Base-by-base conservation (phyloP, 1,140 invertebrate genomes). In the Drosophila nannoptera region DNA sequence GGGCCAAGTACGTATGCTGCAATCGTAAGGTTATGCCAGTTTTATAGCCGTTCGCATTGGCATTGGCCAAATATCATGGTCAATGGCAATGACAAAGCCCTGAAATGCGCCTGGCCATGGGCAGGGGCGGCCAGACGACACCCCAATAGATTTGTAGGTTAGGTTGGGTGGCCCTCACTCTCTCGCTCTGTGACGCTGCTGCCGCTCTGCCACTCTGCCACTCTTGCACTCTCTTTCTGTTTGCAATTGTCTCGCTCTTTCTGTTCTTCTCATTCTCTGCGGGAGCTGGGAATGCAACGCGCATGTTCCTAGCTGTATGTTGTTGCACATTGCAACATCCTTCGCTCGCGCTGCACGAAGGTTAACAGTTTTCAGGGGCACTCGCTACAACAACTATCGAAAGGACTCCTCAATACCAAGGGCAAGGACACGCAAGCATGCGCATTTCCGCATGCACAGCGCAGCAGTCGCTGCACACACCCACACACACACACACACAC, bases 371-470 rank as follows among this genome's bases (percentile, higher is more conserved):
- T 87, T 82, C 83, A 87, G 77, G 83, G 83, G 78, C 83, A 87
- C 68, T 59, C 50, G 65, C 52, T 56, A 66, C 40, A 58, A 66
- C 40, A 58, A 60, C 65, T 63, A 32, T 46, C 12, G 12, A 59
- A 46, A 59, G 56, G 54, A 56, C 53, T 69, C 22, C 22, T 22
- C 60, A 43, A 64, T 68, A 81, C 83, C 83, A 87, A 87, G 83
- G 83, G 83, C 83, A 87, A 87, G 83, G 83, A 87, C 83, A 87
- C 83, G 69, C 76, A 87, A 73, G 83, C 83, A 87, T 87, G 83
- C 83, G 83, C 83, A 87, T 87, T 87, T 87, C 81, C 81, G 81
- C 75, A 71, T 84, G 35, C 52, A 62, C 54, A 61, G 11, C 36
- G 16, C 54, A 61, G 11, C 36, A 31, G 4, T 8, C 58, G 38